Percentiles rank a stretch among this genome's conserved stretches.
phyloP scores from a whole-genome alignment of 2,888 invertebrate genomes.

The Bursaphelenchus okinawaensis region DNA sequence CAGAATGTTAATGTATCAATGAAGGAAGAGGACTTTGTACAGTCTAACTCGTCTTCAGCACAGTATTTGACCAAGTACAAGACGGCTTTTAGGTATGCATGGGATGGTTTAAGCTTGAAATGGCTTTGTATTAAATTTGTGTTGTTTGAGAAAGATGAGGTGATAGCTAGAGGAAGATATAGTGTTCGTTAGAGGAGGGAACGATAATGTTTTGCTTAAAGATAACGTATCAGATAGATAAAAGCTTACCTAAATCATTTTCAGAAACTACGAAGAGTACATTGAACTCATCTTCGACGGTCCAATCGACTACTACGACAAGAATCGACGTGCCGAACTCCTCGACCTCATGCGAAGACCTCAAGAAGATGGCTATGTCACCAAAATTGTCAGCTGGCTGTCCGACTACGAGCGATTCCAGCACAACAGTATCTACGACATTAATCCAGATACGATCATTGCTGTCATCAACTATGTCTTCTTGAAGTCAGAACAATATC shows the following conservation, averaged over 20 bases:
- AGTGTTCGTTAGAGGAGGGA: too few species aligned
- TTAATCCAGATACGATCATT: slow-evolving; percentile 56
- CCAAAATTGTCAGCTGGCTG: slow-evolving; percentile 51
- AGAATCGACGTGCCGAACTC: slow-evolving; percentile 16
- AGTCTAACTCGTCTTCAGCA: slow-evolving; percentile 24
- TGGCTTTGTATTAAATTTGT: too few species aligned
- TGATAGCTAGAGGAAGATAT: too few species aligned
- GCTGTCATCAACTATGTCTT: slow-evolving; percentile 56
- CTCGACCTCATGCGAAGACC: slow-evolving; percentile 14
- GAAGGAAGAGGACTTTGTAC: slow-evolving; percentile 44
- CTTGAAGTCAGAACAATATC: slow-evolving; percentile 42
- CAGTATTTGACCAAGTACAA: slow-evolving; percentile 37
- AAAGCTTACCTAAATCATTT: slow-evolving; percentile 4
- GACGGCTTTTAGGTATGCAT: slow-evolving; percentile 9
- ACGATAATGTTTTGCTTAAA: too few species aligned
- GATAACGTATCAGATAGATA: too few species aligned
- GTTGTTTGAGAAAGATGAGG: too few species aligned
- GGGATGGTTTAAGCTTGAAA: too few species aligned
- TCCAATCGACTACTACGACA: slow-evolving; percentile 33
- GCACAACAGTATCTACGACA: slow-evolving; percentile 47
- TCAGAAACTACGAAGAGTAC: slow-evolving; percentile 29
- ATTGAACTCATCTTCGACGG: slow-evolving; percentile 32
- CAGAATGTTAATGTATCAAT: slow-evolving; percentile 5
- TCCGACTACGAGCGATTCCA: slow-evolving; percentile 54
- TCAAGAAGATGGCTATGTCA: slow-evolving; percentile 40